phyloP scores from a whole-genome alignment of 2,113 vertebrate species.

The Alligator sinensis region DNA sequence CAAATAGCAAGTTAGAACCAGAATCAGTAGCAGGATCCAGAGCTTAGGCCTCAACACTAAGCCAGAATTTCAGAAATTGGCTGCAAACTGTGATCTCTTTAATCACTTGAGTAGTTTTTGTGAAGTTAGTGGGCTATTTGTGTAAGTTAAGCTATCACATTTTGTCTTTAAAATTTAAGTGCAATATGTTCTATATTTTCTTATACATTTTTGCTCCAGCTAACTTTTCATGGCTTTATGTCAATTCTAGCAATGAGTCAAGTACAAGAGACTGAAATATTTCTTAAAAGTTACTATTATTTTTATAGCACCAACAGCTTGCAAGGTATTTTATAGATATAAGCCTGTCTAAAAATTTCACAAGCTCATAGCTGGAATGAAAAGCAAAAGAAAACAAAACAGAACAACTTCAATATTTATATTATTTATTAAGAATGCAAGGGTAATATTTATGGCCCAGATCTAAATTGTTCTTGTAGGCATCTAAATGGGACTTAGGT shows the following conservation, averaged over 20 bases:
- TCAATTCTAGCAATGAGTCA: neutral
- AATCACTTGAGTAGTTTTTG: neutral
- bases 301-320: neutral
- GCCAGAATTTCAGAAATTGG: neutral
- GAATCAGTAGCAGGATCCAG: neutral
- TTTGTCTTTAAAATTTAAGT: conserved; percentile 10
- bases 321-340: neutral
- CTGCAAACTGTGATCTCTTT: neutral
- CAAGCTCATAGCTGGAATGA: neutral
- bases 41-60: neutral
- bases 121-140: neutral
- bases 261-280: neutral
- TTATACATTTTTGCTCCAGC: neutral
- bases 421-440: conserved; percentile 9
- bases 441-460: conserved; percentile 42
- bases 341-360: neutral
- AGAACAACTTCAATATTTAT: neutral
- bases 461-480: conserved; percentile 5
- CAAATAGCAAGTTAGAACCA: neutral
- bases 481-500: no score
- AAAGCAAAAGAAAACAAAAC: neutral
- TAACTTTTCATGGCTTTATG: neutral
- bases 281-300: neutral
- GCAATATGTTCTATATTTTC: neutral
- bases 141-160: neutral